Evolutionary conservation across 1,140 invertebrate species (phyloP).

Genomic region (Ceratina australensis): DNA sequence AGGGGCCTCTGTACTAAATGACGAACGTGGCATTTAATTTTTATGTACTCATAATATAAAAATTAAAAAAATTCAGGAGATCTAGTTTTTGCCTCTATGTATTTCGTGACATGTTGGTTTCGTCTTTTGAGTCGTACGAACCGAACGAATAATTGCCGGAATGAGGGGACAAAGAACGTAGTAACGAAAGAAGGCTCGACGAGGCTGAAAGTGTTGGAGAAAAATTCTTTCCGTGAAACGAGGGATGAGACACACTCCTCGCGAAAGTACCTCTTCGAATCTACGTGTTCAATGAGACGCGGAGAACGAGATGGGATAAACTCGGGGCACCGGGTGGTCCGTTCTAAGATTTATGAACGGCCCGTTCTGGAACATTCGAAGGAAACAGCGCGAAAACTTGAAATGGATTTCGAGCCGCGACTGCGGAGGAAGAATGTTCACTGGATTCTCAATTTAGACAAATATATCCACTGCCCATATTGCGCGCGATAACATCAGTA

Average conservation of each 20-base stretch:
- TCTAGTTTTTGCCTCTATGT: no score
- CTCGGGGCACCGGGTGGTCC: conserved; percentile 62
- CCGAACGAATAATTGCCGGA: conserved; percentile 28
- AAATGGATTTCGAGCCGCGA: conserved; percentile 21
- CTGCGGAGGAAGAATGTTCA: conserved; percentile 39
- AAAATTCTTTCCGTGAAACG: conserved; percentile 46
- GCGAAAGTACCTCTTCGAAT: conserved; percentile 49
- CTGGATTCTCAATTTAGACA: conserved; percentile 29
- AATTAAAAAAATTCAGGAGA: no score
- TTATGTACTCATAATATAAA: no score
- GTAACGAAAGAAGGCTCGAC: conserved; percentile 39
- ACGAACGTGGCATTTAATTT: no score
- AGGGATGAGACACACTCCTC: conserved; percentile 17
- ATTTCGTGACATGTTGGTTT: no score
- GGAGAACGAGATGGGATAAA: conserved; percentile 57
- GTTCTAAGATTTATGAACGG: conserved; percentile 60
- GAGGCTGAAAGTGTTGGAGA: conserved; percentile 13
- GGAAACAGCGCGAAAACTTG: conserved; percentile 60
- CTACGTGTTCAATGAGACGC: conserved; percentile 60
- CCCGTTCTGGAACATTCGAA: conserved; percentile 62
- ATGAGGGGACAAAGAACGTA: conserved; percentile 15
- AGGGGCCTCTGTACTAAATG: no score
- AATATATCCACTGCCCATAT: not conserved
- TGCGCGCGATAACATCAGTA: not conserved
- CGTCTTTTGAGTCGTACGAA: no score